phyloP scores from a whole-genome alignment of 1,140 invertebrate species.

The Pseudoatta argentina region DNA sequence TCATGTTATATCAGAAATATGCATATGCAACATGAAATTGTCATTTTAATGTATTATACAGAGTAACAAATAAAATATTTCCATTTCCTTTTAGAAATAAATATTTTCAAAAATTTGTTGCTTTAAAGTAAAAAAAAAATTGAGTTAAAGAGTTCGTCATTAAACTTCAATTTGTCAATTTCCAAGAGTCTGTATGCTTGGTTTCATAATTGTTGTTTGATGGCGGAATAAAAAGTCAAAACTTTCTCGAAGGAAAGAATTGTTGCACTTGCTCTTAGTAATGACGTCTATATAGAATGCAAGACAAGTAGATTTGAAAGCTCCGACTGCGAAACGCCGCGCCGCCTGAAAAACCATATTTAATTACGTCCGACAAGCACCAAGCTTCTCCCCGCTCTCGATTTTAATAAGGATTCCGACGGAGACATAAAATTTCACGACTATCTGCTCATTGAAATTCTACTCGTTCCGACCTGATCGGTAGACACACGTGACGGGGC shows the following conservation, averaged over 20 bases:
- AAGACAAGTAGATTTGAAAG: constrained; percentile 15
- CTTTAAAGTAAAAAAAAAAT: background rate
- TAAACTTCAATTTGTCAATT: constrained; percentile 6
- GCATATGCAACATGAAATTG: background rate
- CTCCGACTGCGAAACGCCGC: constrained; percentile 10
- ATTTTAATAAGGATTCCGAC: constrained; percentile 64
- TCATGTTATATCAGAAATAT: background rate
- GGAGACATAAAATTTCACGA: constrained; percentile 62
- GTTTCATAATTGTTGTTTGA: background rate
- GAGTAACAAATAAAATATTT: background rate
- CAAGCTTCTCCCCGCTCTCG: constrained; percentile 36
- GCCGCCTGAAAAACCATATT: constrained; percentile 47
- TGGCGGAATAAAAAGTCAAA: background rate
- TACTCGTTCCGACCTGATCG: constrained; percentile 54
- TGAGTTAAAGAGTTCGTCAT: background rate
- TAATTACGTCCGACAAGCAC: constrained; percentile 48
- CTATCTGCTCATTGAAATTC: constrained; percentile 61
- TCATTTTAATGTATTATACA: background rate
- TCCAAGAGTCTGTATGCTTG: background rate
- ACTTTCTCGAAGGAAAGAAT: constrained; percentile 1
- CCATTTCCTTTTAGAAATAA: background rate
- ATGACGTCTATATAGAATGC: constrained; percentile 14
- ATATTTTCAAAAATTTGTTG: background rate
- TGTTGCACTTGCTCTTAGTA: background rate
- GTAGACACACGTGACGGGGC: constrained; percentile 59